phyloP scores from a whole-genome alignment of 2,888 invertebrate species.

The Adineta ricciae region DNA sequence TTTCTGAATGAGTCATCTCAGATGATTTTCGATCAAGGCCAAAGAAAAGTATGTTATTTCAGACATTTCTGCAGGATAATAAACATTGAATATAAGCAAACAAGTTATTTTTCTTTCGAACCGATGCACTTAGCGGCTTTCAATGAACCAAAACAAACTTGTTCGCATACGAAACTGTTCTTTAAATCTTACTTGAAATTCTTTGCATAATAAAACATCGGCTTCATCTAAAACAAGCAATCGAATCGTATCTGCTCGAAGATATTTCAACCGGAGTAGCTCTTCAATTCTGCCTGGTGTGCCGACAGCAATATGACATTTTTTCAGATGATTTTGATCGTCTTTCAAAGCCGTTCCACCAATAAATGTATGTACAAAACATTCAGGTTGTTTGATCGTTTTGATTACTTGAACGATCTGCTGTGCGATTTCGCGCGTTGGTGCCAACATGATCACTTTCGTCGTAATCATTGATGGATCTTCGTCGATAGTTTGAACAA shows the following conservation, averaged over 20 bases:
- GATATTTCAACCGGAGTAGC: slow-evolving; percentile 83
- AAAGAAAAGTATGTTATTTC: no score
- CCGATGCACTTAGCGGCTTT: no score
- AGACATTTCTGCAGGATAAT: no score
- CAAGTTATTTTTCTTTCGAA: no score
- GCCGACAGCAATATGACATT: slow-evolving; percentile 92
- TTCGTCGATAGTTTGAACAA: not conserved
- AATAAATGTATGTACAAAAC: slow-evolving; percentile 95
- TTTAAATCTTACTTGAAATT: slow-evolving; percentile 87
- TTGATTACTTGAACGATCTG: slow-evolving; percentile 73
- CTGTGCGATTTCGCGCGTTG: slow-evolving; percentile 33
- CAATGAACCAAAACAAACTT: no score
- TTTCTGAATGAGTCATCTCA: no score
- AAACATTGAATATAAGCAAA: no score
- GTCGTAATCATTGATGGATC: not conserved
- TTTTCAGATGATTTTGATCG: slow-evolving; percentile 83
- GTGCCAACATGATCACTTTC: slow-evolving; percentile 33
- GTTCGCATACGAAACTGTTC: no score
- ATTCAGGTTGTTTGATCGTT: slow-evolving; percentile 91
- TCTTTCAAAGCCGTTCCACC: slow-evolving; percentile 97
- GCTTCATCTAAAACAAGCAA: slow-evolving; percentile 97
- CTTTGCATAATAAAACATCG: slow-evolving; percentile 97
- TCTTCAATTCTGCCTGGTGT: slow-evolving; percentile 94
- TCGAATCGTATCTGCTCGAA: slow-evolving; percentile 74
- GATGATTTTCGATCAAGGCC: no score